Evolutionary conservation across 2,113 vertebrate genomes (phyloP).

Genomic region (Copsychus sechellarum): DNA sequence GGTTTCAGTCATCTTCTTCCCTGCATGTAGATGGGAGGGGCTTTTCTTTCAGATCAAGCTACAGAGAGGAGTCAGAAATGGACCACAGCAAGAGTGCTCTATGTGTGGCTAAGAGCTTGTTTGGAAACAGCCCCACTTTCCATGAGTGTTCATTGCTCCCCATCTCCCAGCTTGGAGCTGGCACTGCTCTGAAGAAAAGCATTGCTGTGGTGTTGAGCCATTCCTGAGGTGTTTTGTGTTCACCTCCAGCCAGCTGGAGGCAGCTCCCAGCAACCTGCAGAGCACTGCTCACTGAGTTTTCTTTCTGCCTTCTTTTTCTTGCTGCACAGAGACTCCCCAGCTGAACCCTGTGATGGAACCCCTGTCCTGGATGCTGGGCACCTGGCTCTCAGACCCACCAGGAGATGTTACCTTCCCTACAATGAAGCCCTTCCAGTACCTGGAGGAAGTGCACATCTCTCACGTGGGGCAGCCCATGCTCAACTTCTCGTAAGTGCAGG

Average conservation of each 20-base stretch:
- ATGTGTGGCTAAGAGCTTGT: neutral
- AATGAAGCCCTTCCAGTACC: conserved; percentile 88
- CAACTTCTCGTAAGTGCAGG: conserved; percentile 86
- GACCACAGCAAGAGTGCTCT: neutral
- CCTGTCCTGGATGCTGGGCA: conserved; percentile 92
- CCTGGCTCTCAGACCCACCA: conserved; percentile 88
- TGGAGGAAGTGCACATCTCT: conserved; percentile 87
- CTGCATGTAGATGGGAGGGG: neutral
- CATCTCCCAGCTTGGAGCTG: neutral
- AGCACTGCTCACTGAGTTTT: neutral
- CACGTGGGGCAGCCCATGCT: conserved; percentile 93
- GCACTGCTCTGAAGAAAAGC: neutral
- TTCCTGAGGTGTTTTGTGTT: neutral
- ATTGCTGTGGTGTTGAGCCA: accelerated
- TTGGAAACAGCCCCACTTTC: neutral
- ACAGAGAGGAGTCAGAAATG: neutral
- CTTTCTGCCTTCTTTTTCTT: neutral
- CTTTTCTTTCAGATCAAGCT: neutral
- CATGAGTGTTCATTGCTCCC: neutral
- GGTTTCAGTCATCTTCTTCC: neutral
- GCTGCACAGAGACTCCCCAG: conserved; percentile 68
- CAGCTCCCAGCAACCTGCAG: neutral
- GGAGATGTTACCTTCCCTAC: conserved; percentile 85
- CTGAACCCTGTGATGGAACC: conserved; percentile 85
- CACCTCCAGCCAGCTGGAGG: neutral